phyloP scores from a whole-genome alignment of 2,113 vertebrate genomes.

The Panthera uncia region DNA sequence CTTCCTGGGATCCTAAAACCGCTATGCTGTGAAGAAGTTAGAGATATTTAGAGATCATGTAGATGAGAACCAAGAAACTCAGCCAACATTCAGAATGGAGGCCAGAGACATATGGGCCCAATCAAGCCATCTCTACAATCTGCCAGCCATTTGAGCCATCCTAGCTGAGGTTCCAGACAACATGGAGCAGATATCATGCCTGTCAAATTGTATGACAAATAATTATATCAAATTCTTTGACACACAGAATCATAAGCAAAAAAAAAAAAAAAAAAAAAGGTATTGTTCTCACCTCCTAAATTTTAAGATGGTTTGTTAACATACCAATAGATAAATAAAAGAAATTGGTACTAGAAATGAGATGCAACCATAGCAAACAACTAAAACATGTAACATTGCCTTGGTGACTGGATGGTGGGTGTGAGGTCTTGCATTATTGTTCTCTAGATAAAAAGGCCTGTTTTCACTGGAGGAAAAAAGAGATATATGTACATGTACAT shows the following conservation, averaged over 20 bases:
- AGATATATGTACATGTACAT: too few relatives aligned
- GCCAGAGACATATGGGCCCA: background rate
- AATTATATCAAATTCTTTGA: background rate
- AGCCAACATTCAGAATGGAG: background rate
- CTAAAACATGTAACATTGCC: background rate
- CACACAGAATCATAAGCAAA: background rate
- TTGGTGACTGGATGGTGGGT: background rate
- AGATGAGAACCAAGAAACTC: background rate
- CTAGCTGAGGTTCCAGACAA: background rate
- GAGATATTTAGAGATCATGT: background rate
- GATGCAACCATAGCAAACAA: background rate
- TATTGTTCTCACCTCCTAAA: background rate
- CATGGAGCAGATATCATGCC: background rate
- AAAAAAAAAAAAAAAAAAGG: background rate
- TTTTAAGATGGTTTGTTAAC: background rate
- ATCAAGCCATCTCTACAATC: background rate
- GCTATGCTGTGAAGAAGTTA: background rate
- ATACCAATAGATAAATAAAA: background rate
- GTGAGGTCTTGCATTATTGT: background rate
- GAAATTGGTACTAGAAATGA: background rate
- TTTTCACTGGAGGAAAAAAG: background rate
- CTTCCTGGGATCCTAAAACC: background rate
- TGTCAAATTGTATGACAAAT: background rate
- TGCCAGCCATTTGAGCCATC: background rate
- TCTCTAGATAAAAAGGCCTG: background rate